A percentile compares a stretch with the other conserved stretches of the same genome.
These are phyloP conservation scores for Triops cancriformis DNA, from an alignment of 1,140 invertebrate species.

Conservation along the genomic window DNA sequence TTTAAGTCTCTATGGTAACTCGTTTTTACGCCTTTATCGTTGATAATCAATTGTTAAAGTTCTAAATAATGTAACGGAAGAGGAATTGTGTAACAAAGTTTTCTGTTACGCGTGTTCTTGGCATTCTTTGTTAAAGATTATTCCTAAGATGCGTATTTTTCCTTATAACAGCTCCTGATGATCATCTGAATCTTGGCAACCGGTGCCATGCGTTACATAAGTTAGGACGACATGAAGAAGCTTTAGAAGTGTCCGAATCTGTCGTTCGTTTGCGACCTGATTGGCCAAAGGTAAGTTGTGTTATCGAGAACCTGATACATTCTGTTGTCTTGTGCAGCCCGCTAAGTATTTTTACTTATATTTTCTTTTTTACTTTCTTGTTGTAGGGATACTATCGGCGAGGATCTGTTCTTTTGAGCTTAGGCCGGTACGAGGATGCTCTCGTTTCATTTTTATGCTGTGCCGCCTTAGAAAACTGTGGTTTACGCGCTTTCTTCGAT, in stretches of 20 bases:
- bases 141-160: conserved; percentile 11
- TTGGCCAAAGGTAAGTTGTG: conserved; percentile 57
- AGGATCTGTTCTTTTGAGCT: conserved; percentile 51
- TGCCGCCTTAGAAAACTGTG: conserved; percentile 42
- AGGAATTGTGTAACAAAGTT: no score
- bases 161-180: conserved; percentile 52
- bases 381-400: conserved; percentile 57
- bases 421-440: conserved; percentile 58
- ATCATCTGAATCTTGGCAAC: conserved; percentile 58
- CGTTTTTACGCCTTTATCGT: no score
- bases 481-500: conserved; percentile 15
- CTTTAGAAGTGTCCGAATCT: conserved; percentile 58
- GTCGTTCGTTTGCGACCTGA: conserved; percentile 55
- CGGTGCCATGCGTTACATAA: conserved; percentile 55
- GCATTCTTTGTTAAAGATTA: neutral
- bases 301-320: neutral
- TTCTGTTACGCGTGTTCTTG: neutral
- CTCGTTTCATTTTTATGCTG: conserved; percentile 54
- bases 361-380: conserved; percentile 26
- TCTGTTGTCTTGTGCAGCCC: neutral
- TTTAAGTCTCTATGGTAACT: no score
- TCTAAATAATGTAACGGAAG: no score
- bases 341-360: neutral
- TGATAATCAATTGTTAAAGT: no score
- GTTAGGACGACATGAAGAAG: conserved; percentile 54